Evolutionary conservation across 2,888 invertebrate genomes (phyloP).

Genomic region (Seira ritae): DNA sequence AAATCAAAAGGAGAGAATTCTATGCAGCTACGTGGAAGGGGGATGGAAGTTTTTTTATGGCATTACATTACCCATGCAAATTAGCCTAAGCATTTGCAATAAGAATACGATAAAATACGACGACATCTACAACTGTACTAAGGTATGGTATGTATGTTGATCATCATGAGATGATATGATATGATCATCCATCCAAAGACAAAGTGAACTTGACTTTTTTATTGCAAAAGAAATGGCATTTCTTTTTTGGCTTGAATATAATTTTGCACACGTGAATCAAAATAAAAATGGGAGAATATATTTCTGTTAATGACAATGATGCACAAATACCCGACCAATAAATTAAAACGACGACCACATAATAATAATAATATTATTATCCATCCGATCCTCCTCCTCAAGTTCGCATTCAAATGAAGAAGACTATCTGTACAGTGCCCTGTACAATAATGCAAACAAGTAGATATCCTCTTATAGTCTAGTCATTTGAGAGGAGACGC

Average conservation of each 20-base stretch:
- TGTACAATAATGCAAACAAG: too few species aligned
- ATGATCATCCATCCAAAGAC: background rate
- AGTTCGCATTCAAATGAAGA: too few species aligned
- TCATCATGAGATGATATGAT: too few species aligned
- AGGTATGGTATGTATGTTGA: too few species aligned
- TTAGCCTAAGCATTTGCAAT: background rate
- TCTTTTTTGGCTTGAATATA: background rate
- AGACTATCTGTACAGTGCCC: too few species aligned
- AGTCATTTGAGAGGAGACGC: background rate
- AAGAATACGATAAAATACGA: too few species aligned
- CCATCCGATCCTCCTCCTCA: too few species aligned
- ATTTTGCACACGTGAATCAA: background rate
- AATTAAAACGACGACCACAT: slow-evolving; percentile 3
- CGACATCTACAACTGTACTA: too few species aligned
- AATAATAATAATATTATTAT: background rate
- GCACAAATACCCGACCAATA: slow-evolving; percentile 13
- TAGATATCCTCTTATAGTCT: background rate
- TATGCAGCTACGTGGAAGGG: background rate
- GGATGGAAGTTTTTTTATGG: background rate
- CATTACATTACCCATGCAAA: slow-evolving; percentile 16
- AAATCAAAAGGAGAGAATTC: background rate
- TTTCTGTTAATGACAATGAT: background rate
- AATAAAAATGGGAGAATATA: background rate
- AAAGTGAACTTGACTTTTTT: slow-evolving; percentile 13
- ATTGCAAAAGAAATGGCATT: background rate